Evolutionary conservation across 2,888 invertebrate genomes (phyloP), one percentile per base, ranked within the genome.

Genomic region (Drosophila cracens): DNA sequence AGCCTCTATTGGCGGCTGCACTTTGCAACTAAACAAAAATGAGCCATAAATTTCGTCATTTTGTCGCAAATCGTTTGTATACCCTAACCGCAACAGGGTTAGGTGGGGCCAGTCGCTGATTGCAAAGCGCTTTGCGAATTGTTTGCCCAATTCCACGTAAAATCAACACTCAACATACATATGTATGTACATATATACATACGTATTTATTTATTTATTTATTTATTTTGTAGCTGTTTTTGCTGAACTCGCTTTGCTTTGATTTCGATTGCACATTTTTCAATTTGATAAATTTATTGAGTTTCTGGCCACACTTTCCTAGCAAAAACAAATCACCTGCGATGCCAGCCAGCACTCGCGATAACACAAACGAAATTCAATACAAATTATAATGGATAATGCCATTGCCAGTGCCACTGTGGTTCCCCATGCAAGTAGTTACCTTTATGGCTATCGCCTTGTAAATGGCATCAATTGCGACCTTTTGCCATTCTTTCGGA

Each of bases 391-490:
- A 84, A 86, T 83, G 81, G 58, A 54, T 70, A 34, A n/a, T 43
- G 70, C 77, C 59, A 61, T 10, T n/a, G 65, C 63, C 52, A 46
- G 38, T 61, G 63, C 38, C 38, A 57, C 54, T 70, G 69, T 31
- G 31, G 21, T 49, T 56, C 29, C 16, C 11, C 33, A 21, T 56
- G 29, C 58, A 57, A 40, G 51, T 59, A 46, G 43, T 57, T 53
- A 53, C 51, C 61, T 70, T 62, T 75, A 75, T 81, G 86, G 78
- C 79, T 27, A 69, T 64, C 76, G 77, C 49, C 85, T 78, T 74
- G 81, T 83, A 87, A 87, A 87, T 90, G 89, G 90, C 90, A 80
- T 82, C 87, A 82, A 87, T 89, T 87, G 87, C 87, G 89, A 90
- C 87, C 87, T 87, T 86, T 87, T 87, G 89, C 62, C 86, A 88